phyloP scores from a whole-genome alignment of 1,140 invertebrate species.

The Ectropis grisescens region DNA sequence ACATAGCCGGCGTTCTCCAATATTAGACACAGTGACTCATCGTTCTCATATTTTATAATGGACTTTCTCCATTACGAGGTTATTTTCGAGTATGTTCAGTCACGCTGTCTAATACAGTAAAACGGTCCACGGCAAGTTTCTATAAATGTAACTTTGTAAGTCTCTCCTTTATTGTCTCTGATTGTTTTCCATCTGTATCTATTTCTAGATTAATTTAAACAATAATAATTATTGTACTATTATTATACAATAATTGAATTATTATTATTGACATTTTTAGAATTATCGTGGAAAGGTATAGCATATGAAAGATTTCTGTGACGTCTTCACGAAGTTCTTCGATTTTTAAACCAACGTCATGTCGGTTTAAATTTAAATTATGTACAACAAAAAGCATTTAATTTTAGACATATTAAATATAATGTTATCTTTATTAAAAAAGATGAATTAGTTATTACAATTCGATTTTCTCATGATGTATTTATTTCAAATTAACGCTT shows the following conservation, averaged over 20 bases:
- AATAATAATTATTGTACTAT: slow-evolving; percentile 52
- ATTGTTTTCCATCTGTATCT: slow-evolving; percentile 59
- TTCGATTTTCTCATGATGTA: slow-evolving; percentile 34
- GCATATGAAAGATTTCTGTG: slow-evolving; percentile 28
- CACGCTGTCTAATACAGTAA: background rate
- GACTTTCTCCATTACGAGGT: background rate
- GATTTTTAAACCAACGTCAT: too few relatives aligned
- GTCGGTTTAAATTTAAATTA: slow-evolving; percentile 33
- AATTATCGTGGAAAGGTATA: slow-evolving; percentile 46
- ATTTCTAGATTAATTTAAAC: slow-evolving; percentile 62
- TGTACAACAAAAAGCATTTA: slow-evolving; percentile 69
- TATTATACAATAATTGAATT: slow-evolving; percentile 53
- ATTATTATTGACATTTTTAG: slow-evolving; percentile 52
- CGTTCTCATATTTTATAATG: too few relatives aligned
- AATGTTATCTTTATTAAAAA: slow-evolving; percentile 60
- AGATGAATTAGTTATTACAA: slow-evolving; percentile 22
- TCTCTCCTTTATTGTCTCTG: slow-evolving; percentile 48
- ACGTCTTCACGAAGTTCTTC: too few relatives aligned
- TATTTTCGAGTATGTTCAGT: slow-evolving; percentile 12
- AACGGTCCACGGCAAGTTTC: background rate
- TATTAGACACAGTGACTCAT: too few relatives aligned
- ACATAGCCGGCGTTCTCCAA: too few relatives aligned
- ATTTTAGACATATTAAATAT: slow-evolving; percentile 67
- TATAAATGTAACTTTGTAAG: slow-evolving; percentile 25
- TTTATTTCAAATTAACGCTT: slow-evolving; percentile 56